A percentile compares a stretch with the other conserved stretches of the same genome.
phyloP scores from a whole-genome alignment of 2,888 invertebrate genomes.

The Toxonevra muliebris region DNA sequence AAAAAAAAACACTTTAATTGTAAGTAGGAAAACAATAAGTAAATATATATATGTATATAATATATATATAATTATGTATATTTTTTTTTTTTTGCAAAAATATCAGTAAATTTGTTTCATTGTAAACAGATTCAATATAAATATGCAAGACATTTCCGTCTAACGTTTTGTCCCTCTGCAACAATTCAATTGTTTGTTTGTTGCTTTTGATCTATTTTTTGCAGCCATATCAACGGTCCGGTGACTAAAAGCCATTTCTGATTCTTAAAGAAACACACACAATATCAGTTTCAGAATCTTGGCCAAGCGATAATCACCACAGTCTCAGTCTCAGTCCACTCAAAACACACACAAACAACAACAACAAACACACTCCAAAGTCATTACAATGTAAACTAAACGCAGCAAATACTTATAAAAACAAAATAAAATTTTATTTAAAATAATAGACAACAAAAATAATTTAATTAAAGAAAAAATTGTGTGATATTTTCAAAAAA shows the following conservation, averaged over 20 bases:
- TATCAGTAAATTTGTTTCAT: no score
- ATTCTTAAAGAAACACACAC: constrained; percentile 29
- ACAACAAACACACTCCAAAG: constrained; percentile 34
- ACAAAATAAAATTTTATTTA: constrained; percentile 29
- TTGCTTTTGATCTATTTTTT: constrained; percentile 48
- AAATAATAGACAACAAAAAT: constrained; percentile 28
- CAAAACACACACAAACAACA: constrained; percentile 31
- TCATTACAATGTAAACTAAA: constrained; percentile 52
- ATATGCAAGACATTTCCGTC: no score
- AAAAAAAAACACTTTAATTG: no score
- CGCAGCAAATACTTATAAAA: constrained; percentile 34
- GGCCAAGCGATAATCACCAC: constrained; percentile 17
- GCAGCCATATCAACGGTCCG: constrained; percentile 66
- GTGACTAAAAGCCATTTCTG: constrained; percentile 59
- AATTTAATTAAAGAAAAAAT: constrained; percentile 32
- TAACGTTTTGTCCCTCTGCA: not conserved
- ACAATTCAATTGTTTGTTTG: constrained; percentile 24
- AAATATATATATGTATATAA: no score
- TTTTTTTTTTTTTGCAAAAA: no score
- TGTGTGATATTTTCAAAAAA: constrained; percentile 31
- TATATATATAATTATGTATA: no score
- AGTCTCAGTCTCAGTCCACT: constrained; percentile 4
- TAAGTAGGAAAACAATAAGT: no score
- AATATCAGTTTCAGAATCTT: constrained; percentile 3
- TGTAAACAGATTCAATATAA: no score